phyloP scores from a whole-genome alignment of 2,113 vertebrate genomes.

The Pardalotus punctatus region DNA sequence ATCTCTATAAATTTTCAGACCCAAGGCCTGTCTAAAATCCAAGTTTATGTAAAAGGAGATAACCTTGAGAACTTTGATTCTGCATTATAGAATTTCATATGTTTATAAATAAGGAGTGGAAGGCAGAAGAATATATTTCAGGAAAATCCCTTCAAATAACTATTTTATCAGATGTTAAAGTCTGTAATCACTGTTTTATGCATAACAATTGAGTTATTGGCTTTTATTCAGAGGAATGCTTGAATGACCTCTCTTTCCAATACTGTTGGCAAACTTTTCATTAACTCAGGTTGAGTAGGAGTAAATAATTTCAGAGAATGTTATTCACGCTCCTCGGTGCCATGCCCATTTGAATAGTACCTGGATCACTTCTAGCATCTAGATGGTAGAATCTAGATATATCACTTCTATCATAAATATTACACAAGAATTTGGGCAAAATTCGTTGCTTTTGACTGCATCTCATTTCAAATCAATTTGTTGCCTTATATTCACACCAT shows the following conservation, averaged over 20 bases:
- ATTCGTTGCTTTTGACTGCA: too few species aligned
- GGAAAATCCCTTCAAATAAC: neutral
- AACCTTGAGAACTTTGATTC: neutral
- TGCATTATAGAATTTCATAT: neutral
- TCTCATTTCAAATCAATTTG: too few species aligned
- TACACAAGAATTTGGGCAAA: too few species aligned
- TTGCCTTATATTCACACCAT: too few species aligned
- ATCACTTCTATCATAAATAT: too few species aligned
- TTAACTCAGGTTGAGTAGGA: neutral
- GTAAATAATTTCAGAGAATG: neutral
- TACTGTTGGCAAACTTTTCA: neutral
- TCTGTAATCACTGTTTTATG: neutral
- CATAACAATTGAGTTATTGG: neutral
- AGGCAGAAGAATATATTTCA: neutral
- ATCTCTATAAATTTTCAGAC: neutral
- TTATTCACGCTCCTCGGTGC: neutral
- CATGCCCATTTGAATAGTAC: neutral
- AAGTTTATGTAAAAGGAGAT: neutral
- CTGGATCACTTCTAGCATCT: neutral
- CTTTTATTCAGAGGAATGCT: neutral
- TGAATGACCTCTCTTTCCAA: neutral
- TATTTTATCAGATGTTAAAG: neutral
- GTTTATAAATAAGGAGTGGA: neutral
- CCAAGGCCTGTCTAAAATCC: neutral
- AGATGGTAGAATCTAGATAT: too few species aligned